Conservation (phyloP, 2,797 vertebrate genomes). For the Dendrocincla tyrannina region DNA sequence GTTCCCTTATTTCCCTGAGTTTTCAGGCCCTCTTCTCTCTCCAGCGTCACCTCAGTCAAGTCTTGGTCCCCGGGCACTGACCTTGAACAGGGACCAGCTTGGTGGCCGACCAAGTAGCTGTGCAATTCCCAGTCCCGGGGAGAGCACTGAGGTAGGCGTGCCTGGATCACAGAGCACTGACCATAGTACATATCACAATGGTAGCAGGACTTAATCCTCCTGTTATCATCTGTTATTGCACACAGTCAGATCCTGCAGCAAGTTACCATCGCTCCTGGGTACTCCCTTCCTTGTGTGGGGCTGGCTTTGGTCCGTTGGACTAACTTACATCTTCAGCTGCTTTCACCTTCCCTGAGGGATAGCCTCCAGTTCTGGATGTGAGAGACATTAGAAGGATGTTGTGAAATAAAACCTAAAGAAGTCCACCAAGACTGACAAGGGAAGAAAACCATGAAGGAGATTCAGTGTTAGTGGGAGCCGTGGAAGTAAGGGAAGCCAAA, state of each 20-base stretch:
- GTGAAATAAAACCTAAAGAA: neutral
- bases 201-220: conserved; percentile 29
- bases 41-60: accelerated
- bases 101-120: accelerated
- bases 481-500: neutral
- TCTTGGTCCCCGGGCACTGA: neutral
- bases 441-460: neutral
- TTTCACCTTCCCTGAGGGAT: neutral
- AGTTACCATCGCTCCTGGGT: neutral
- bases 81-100: neutral
- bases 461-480: neutral
- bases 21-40: neutral
- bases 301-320: neutral
- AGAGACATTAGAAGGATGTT: neutral
- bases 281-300: neutral
- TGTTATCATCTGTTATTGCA: conserved; percentile 48
- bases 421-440: neutral
- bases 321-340: neutral
- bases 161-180: neutral
- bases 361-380: neutral
- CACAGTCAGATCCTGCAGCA: neutral
- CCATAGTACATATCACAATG: neutral
- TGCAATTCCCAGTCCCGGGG: neutral
- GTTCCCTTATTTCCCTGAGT: neutral
- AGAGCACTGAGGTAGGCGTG: neutral